Conservation (phyloP, 2,888 invertebrate genomes). For the Drymonia ruficornis region DNA sequence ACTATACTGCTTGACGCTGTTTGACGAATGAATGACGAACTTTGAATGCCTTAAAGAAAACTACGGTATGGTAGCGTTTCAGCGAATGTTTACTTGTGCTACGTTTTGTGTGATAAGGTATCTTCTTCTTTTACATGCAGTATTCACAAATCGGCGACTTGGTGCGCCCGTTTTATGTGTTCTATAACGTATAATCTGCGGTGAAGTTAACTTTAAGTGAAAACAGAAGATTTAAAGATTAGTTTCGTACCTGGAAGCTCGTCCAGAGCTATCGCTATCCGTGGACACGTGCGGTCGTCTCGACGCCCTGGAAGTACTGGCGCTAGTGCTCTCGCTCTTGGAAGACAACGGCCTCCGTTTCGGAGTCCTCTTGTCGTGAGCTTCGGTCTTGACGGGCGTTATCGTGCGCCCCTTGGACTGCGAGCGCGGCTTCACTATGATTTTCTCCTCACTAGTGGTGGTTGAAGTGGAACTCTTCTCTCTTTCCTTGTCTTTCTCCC, state of each 20-base stretch:
- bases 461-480: constrained; percentile 51
- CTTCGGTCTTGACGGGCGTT: constrained; percentile 59
- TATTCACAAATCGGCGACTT: no score
- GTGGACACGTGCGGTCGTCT: constrained; percentile 75
- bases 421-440: constrained; percentile 62
- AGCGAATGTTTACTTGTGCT: no score
- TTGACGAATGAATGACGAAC: no score
- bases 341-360: constrained; percentile 68
- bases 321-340: constrained; percentile 66
- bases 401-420: constrained; percentile 69
- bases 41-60: no score
- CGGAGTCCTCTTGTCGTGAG: constrained; percentile 64
- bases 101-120: no score
- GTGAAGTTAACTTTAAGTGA: no score
- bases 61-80: no score
- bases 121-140: no score
- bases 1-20: no score
- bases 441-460: constrained; percentile 67
- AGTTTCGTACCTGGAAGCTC: constrained; percentile 77
- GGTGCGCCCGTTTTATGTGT: no score
- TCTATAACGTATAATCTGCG: no score
- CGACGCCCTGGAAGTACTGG: constrained; percentile 63
- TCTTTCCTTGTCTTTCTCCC: constrained; percentile 54
- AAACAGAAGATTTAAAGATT: no score
- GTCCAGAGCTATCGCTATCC: constrained; percentile 75